phyloP scores from a whole-genome alignment of 2,113 vertebrate species.

The Lichenostomus cassidix region DNA sequence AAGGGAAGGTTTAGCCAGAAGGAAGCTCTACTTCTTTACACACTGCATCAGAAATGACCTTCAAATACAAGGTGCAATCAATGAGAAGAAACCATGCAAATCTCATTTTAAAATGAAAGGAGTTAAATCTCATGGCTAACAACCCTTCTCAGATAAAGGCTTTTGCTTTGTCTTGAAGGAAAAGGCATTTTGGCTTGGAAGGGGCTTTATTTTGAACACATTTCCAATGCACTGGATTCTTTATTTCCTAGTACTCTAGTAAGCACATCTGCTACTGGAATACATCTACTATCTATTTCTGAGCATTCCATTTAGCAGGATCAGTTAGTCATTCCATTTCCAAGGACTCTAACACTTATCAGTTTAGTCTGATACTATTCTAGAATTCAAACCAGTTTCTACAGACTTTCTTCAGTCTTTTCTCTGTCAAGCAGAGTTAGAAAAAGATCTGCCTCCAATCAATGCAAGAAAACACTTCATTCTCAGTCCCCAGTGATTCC shows the following conservation, averaged over 20 bases:
- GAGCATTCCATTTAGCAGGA: background rate
- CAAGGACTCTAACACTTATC: background rate
- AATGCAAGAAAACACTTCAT: background rate
- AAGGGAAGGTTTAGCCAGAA: background rate
- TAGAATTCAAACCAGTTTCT: background rate
- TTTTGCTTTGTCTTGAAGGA: background rate
- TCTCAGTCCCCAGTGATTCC: background rate
- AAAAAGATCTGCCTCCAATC: background rate
- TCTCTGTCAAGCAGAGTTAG: background rate
- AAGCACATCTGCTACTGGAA: background rate
- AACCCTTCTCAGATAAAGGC: background rate
- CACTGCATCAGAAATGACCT: background rate
- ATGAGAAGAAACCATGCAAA: background rate
- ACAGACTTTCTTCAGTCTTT: background rate
- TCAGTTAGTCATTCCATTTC: background rate
- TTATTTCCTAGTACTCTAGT: background rate
- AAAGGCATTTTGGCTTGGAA: background rate
- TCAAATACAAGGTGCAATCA: background rate
- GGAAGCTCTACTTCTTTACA: background rate
- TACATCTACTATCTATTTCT: background rate
- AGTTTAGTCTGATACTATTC: background rate
- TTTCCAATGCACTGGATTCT: background rate
- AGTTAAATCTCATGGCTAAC: background rate
- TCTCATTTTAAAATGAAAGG: background rate
- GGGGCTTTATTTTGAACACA: background rate